Evolutionary conservation across 2,797 vertebrate genomes (phyloP).

Genomic region (Sebastes kiyomatsui): DNA sequence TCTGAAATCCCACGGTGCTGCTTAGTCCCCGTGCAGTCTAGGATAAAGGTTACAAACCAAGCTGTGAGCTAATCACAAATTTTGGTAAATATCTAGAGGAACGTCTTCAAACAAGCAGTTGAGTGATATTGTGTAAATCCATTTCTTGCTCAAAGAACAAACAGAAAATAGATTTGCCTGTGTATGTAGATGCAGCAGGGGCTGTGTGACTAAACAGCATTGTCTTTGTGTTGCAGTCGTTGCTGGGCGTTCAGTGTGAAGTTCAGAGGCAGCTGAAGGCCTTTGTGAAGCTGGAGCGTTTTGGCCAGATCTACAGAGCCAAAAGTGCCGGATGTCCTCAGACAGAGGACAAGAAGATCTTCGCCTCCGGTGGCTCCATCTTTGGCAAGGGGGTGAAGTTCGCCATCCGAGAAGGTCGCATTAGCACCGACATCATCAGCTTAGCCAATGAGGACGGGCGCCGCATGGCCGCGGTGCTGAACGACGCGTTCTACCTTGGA

Average conservation of each 20-base stretch:
- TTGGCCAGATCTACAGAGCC: conserved; percentile 91
- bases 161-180: neutral
- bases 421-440: conserved; percentile 95
- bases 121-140: conserved; percentile 5
- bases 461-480: conserved; percentile 91
- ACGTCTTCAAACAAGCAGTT: neutral
- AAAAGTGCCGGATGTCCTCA: conserved; percentile 90
- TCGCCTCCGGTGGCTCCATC: conserved; percentile 90
- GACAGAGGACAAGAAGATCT: conserved; percentile 82
- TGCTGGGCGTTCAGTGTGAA: conserved; percentile 96
- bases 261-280: conserved; percentile 97
- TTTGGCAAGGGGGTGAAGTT: conserved; percentile 97
- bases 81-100: conserved; percentile 15
- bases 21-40: conserved; percentile 33
- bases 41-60: conserved; percentile 39
- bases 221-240: conserved; percentile 85
- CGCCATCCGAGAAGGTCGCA: conserved; percentile 90
- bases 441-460: conserved; percentile 94
- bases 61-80: conserved; percentile 14
- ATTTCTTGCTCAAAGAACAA: conserved; percentile 16
- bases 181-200: conserved; percentile 11
- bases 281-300: conserved; percentile 95
- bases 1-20: conserved; percentile 26
- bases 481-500: conserved; percentile 92
- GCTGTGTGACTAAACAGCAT: conserved; percentile 46